These are phyloP conservation scores for Drosophila bipectinata DNA, from an alignment of 1,140 invertebrate genomes.

Conservation along the genomic window DNA sequence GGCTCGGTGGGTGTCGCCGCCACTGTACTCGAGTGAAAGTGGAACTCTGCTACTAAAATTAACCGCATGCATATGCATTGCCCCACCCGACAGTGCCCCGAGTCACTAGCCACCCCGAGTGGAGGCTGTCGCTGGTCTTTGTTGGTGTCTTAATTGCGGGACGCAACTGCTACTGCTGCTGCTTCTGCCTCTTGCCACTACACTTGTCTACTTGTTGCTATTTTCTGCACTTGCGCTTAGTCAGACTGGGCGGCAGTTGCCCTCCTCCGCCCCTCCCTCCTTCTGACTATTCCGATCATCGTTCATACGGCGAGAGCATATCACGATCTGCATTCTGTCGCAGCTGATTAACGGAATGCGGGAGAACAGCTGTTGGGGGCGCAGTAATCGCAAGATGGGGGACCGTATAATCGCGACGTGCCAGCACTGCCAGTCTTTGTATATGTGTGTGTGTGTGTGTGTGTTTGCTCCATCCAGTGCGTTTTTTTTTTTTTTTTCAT, in stretches of 20 bases:
- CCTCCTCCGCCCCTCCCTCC: not conserved
- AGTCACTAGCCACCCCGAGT: not conserved
- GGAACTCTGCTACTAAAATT: slow-evolving; percentile 78
- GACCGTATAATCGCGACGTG: slow-evolving; percentile 33
- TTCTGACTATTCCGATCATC: not conserved
- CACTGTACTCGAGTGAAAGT: slow-evolving; percentile 60
- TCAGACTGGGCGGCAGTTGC: slow-evolving; percentile 71
- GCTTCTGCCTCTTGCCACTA: slow-evolving; percentile 22
- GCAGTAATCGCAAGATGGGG: slow-evolving; percentile 6
- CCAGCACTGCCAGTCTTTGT: not conserved
- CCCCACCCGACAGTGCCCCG: slow-evolving; percentile 13
- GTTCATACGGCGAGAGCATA: slow-evolving; percentile 27
- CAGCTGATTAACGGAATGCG: slow-evolving; percentile 24
- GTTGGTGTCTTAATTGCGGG: slow-evolving; percentile 72
- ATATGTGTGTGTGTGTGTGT: not conserved
- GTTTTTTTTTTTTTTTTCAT: slow-evolving; percentile 35
- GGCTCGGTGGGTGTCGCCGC: slow-evolving; percentile 44
- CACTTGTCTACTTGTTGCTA: slow-evolving; percentile 71
- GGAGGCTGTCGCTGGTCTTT: slow-evolving; percentile 58
- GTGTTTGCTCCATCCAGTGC: slow-evolving; percentile 41
- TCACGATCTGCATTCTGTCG: slow-evolving; percentile 11
- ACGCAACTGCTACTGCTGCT: slow-evolving; percentile 31
- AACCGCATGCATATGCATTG: slow-evolving; percentile 63
- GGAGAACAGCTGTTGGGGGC: slow-evolving; percentile 34
- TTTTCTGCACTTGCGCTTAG: slow-evolving; percentile 73